Base-by-base conservation (phyloP, 92 coral and sea anemone species). In the Phenganax marumi region DNA sequence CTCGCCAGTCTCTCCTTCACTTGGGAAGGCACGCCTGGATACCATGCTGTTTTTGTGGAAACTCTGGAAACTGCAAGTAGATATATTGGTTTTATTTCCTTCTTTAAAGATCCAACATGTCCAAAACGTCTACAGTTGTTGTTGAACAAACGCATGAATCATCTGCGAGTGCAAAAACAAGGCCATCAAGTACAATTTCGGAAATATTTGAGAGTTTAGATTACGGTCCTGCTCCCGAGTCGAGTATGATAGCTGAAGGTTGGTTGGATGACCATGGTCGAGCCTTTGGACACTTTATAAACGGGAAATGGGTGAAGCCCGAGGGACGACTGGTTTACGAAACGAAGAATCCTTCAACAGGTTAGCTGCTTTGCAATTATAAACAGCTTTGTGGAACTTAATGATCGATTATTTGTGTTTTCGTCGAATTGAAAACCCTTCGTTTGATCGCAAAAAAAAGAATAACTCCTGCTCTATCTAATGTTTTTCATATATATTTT, bases 161-260 rank as follows among this genome's bases (percentile, higher is more conserved):
- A 75, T 72, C 81, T 21, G 91, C 93, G 8, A 89, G 84, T 86
- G 79, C 91, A 24, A 91, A 90, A 64, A 95, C 89, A 72, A 91
- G 90, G 56, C 91, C 91, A 10, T 22, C 62, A 6, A 54, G 52
- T 24, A 89, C 90, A 8, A 90, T 95, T 56, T 87, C 93, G 16
- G 88, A 91, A 80, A 90, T 95, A 21, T 95, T 95, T 70, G 92
- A 90, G 75, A 95, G 87, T 49, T 86, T 95, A 70, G 97, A 90
- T 57, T 95, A 95, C 68, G 98, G 98, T 16, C 98, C 98, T 0
- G 98, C 98, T 39, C 98, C 98, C 6, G 98, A 95, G 73, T 96
- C 97, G 1, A 75, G 92, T 2, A 89, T 88, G 21, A 89, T 90
- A 6, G 98, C 86, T 12, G 90, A 95, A 52, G 88, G 97, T 1